These are phyloP conservation scores for Cladopsammia gracilis DNA, from an alignment of 64 coral and sea anemone genomes.

Conservation along the genomic window DNA sequence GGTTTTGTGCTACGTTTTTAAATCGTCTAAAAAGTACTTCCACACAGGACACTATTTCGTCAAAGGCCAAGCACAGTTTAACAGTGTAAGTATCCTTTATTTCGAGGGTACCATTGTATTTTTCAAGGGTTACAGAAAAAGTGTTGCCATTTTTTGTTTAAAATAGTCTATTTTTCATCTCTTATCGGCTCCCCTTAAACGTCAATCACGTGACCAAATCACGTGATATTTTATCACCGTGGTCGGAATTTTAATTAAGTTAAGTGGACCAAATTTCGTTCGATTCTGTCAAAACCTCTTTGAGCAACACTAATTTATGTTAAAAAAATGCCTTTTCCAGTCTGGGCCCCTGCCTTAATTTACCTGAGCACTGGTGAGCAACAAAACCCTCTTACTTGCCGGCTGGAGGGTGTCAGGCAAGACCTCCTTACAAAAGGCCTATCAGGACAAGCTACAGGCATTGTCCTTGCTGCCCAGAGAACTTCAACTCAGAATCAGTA, in stretches of 20 bases:
- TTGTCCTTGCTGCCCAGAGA: slow-evolving; percentile 8
- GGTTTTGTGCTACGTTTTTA: neutral
- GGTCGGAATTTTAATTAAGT: neutral
- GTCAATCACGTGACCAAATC: neutral
- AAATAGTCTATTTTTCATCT: too few relatives aligned
- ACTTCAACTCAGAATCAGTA: slow-evolving; percentile 43
- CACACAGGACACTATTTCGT: neutral
- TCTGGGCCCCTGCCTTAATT: slow-evolving; percentile 2
- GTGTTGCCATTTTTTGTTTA: slow-evolving; percentile 9
- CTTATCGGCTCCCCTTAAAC: neutral
- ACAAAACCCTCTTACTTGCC: neutral
- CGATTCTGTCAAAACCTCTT: neutral
- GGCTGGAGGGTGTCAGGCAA: slow-evolving; percentile 31
- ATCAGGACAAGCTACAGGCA: neutral
- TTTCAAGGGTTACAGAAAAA: neutral
- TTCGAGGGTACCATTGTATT: neutral
- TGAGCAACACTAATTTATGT: neutral
- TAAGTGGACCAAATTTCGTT: slow-evolving; percentile 8
- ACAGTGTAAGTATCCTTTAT: neutral
- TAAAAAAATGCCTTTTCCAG: slow-evolving; percentile 4
- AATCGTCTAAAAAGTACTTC: neutral
- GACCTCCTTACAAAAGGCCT: slow-evolving; percentile 20
- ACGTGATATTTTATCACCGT: neutral
- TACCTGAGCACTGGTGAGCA: neutral
- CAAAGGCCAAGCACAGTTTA: slow-evolving; percentile 4